Evolutionary conservation across 2,113 vertebrate species (phyloP).

Genomic region (Oreotrochilus melanogaster): DNA sequence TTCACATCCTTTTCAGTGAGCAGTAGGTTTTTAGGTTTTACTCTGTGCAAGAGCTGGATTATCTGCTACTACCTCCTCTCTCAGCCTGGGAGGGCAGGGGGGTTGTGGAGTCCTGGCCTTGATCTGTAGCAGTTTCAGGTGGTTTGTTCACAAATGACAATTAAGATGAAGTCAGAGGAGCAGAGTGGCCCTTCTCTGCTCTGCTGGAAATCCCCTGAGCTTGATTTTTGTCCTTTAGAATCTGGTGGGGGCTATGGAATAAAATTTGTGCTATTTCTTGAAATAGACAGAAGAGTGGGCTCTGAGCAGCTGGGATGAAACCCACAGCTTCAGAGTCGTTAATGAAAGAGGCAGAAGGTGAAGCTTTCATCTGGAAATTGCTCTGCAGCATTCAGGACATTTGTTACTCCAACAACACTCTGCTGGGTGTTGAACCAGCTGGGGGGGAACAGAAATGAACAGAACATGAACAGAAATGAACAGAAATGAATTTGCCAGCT

Average conservation of each 20-base stretch:
- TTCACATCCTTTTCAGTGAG: not conserved
- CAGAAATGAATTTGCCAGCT: conserved; percentile 16
- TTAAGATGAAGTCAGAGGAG: not conserved
- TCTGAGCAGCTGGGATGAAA: not conserved
- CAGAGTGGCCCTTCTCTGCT: not conserved
- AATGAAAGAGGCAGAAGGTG: conserved; percentile 8
- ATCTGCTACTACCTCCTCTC: not conserved
- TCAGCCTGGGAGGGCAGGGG: not conserved
- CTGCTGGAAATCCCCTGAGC: not conserved
- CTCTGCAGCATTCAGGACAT: not conserved
- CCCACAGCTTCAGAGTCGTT: not conserved
- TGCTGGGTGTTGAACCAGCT: conserved; percentile 11
- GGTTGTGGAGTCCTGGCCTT: not conserved
- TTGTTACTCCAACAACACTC: not conserved
- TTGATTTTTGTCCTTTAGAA: not conserved
- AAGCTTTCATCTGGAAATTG: not conserved
- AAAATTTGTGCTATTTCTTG: not conserved
- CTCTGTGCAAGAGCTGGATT: not conserved
- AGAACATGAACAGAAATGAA: too few species aligned
- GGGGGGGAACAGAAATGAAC: conserved; percentile 12
- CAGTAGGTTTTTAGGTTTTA: not conserved
- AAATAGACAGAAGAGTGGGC: not conserved
- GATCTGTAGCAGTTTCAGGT: not conserved
- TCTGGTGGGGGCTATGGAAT: not conserved
- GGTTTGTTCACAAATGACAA: not conserved